These are phyloP conservation scores for Drosophila albomicans DNA, from an alignment of 1,140 invertebrate species.

Conservation along the genomic window DNA sequence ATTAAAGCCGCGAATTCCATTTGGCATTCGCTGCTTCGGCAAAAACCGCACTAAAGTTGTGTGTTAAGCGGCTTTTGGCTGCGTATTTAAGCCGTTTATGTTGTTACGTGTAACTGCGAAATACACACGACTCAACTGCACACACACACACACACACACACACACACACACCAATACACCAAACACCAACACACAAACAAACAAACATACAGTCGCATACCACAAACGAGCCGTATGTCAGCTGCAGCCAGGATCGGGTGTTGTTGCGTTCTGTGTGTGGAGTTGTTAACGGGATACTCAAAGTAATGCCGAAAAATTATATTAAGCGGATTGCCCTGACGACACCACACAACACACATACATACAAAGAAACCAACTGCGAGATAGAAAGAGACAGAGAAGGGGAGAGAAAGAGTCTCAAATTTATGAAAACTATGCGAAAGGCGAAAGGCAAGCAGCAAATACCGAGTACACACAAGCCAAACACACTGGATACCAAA, in stretches of 20 bases:
- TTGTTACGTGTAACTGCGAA: constrained; percentile 57
- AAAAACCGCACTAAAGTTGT: constrained; percentile 64
- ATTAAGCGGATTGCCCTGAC: constrained; percentile 72
- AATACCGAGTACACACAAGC: neutral
- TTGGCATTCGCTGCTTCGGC: neutral
- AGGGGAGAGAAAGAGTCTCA: constrained; percentile 38
- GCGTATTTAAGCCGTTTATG: constrained; percentile 62
- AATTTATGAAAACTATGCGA: constrained; percentile 70
- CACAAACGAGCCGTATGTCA: constrained; percentile 44
- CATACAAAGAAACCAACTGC: neutral
- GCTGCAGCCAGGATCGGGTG: constrained; percentile 37
- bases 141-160: constrained; percentile 18
- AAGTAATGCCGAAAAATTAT: constrained; percentile 80
- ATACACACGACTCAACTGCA: constrained; percentile 31
- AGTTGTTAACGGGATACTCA: constrained; percentile 47
- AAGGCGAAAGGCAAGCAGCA: constrained; percentile 20
- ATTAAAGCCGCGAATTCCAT: constrained; percentile 54
- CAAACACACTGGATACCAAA: constrained; percentile 20
- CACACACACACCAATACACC: constrained; percentile 3
- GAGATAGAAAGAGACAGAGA: neutral
- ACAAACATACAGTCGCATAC: constrained; percentile 20
- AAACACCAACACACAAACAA: constrained; percentile 9
- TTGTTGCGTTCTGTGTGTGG: constrained; percentile 12
- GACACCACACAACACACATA: neutral
- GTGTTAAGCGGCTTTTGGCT: constrained; percentile 70